These are phyloP conservation scores for Athene cunicularia DNA, from an alignment of 2,113 vertebrate genomes.

Conservation along the genomic window DNA sequence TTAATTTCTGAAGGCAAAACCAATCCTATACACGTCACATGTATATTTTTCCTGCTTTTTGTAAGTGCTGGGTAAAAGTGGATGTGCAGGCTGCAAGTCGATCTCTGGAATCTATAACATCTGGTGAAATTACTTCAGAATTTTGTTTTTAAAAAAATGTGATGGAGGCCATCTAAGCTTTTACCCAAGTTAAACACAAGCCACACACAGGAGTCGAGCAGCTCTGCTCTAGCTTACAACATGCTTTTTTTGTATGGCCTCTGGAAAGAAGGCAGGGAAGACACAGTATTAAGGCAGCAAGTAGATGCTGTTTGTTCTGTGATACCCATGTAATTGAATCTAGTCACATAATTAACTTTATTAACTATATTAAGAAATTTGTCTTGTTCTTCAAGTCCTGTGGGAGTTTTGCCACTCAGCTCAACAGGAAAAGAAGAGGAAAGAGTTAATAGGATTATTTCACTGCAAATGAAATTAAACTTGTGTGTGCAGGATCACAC, in stretches of 20 bases:
- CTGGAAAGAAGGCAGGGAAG: neutral
- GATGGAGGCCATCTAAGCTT: conserved; percentile 22
- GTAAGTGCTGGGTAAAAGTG: neutral
- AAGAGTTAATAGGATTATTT: neutral
- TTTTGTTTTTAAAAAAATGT: neutral
- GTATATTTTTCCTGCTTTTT: neutral
- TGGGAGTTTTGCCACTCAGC: neutral
- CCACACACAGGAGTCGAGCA: neutral
- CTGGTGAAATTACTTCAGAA: neutral
- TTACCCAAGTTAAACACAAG: conserved; percentile 2
- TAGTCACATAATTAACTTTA: neutral
- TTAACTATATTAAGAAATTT: neutral
- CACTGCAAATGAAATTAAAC: neutral
- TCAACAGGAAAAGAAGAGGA: neutral
- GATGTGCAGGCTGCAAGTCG: neutral
- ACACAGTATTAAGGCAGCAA: neutral
- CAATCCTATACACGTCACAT: neutral
- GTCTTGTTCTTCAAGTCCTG: neutral
- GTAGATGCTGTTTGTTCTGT: neutral
- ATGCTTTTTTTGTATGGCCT: neutral
- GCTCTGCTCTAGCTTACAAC: neutral
- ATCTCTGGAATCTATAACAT: conserved; percentile 2
- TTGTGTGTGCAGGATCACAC: neutral
- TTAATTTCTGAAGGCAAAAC: neutral
- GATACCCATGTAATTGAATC: neutral